Base-by-base conservation (phyloP, 2,797 vertebrate species). In the Babyrousa celebensis region DNA sequence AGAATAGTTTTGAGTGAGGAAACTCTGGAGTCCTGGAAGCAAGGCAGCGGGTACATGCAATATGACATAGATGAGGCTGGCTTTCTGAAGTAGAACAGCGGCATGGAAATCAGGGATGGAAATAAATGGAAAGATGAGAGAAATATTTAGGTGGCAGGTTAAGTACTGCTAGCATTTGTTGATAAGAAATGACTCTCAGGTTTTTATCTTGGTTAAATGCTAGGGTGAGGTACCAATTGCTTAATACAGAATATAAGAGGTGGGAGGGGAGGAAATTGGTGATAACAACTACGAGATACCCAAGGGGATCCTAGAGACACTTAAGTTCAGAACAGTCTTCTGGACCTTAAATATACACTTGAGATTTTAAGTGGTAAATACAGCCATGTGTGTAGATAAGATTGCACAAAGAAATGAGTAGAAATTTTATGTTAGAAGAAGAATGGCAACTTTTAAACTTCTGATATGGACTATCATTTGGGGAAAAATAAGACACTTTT, bases 401-500 rank as follows among this genome's bases (percentile, higher is more conserved):
- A 27, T 18, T 74, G 1, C 21, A 15, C 74, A 87, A 70, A 90
- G 16, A 58, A 70, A 29, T 54, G 25, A 36, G 12, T 23, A 62
- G 65, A 78, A 83, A 83, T 10, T 9, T 54, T 72, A 58, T 25
- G 23, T 40, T 71, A n/a, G 20, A 96, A 85, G 60, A 3, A 65
- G 40, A 94, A 89, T 58, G 6, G 0, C 56, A 92, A 12, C 14
- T 36, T 65, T 89, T 72, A 79, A 94, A 87, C 10, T 43, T 94
- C n/a, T 74, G n/a, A 48, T 52, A 40, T 32, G 70, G 7, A 63
- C 20, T 77, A 65, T 94, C 10, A 85, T 27, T 94, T 92, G 56
- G 40, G 32, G 29, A 91, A 85, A 88, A 90, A 68, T n/a, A 65
- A 84, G 63, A 75, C 52, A 48, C n/a, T 75, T 85, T 65, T 58